These are phyloP conservation scores for Rhinella marina DNA, from an alignment of 2,797 vertebrate species.

Conservation along the genomic window DNA sequence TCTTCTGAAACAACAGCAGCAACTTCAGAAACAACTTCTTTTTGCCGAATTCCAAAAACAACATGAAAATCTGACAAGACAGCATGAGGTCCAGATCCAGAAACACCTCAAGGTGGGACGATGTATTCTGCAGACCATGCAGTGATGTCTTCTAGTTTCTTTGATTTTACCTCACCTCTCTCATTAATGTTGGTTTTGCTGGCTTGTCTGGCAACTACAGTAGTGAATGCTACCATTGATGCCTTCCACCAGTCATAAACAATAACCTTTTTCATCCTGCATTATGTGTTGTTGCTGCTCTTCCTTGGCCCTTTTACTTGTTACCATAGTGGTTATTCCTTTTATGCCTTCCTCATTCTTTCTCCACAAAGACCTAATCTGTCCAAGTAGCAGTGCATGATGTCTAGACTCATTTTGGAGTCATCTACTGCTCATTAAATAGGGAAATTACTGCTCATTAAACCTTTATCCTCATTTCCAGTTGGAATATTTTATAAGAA, in stretches of 20 bases:
- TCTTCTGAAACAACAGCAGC: slow-evolving; percentile 93
- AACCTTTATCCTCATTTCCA: background rate
- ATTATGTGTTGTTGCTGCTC: background rate
- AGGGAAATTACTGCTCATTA: background rate
- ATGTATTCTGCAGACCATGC: background rate
- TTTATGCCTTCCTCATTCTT: background rate
- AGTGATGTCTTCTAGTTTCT: background rate
- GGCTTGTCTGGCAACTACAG: background rate
- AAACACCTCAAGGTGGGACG: slow-evolving; percentile 89
- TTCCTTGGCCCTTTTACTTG: background rate
- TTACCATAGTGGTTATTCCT: background rate
- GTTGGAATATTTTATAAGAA: background rate
- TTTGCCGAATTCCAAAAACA: slow-evolving; percentile 98
- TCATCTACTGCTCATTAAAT: slow-evolving; percentile 20
- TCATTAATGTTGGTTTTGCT: background rate
- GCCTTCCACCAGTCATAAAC: background rate
- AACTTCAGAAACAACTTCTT: slow-evolving; percentile 93
- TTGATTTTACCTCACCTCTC: background rate
- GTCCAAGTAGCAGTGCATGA: background rate
- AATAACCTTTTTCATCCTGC: background rate
- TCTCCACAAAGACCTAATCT: slow-evolving; percentile 14
- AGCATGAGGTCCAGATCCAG: slow-evolving; percentile 94
- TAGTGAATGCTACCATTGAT: background rate
- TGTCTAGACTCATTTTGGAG: background rate
- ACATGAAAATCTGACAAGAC: slow-evolving; percentile 91